Percentiles rank a stretch among this genome's conserved stretches.
These are phyloP conservation scores for Urophycis tenuis DNA, from an alignment of 2,797 vertebrate species.

Conservation along the genomic window DNA sequence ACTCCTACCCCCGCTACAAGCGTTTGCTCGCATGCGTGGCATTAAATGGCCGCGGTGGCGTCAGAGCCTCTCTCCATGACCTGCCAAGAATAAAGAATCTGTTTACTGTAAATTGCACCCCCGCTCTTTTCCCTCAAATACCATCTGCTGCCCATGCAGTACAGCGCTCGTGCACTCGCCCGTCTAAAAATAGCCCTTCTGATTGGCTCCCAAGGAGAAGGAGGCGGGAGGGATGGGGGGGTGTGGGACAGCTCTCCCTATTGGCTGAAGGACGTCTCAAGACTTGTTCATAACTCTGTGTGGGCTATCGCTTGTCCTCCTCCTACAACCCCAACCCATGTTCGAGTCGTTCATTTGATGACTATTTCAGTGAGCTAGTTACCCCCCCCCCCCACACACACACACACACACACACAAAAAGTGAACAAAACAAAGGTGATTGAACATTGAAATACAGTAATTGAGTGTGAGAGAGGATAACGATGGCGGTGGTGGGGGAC, in stretches of 20 bases:
- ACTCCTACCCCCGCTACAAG: conserved; percentile 43
- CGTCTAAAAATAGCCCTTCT: conserved; percentile 69
- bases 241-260: conserved; percentile 30
- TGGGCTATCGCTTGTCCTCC: conserved; percentile 32
- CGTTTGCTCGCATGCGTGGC: conserved; percentile 60
- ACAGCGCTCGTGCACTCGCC: conserved; percentile 53
- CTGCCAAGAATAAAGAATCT: conserved; percentile 91
- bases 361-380: background rate
- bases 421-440: background rate
- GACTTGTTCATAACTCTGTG: conserved; percentile 36
- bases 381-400: no score
- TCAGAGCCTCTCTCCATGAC: conserved; percentile 77
- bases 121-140: conserved; percentile 68
- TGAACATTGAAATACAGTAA: background rate
- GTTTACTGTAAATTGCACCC: conserved; percentile 88
- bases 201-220: conserved; percentile 60
- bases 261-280: conserved; percentile 35
- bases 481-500: no score
- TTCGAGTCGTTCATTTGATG: background rate
- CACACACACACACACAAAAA: no score
- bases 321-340: background rate
- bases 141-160: conserved; percentile 79
- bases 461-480: background rate
- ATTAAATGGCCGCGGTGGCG: conserved; percentile 67
- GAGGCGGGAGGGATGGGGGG: conserved; percentile 19